phyloP scores from a whole-genome alignment of 2,797 vertebrate species.

The Esox masquinongy region DNA sequence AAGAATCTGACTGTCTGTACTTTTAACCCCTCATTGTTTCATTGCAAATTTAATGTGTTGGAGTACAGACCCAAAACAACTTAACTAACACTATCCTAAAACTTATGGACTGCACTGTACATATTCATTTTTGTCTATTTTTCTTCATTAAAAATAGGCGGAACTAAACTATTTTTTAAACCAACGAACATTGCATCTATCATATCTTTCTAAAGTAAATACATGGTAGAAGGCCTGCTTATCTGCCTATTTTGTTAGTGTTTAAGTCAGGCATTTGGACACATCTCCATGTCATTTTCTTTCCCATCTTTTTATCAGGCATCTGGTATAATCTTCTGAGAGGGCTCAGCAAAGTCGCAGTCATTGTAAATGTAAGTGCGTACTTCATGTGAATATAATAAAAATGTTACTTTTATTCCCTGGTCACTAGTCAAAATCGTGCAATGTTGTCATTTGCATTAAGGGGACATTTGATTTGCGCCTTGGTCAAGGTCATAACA shows the following conservation, averaged over 20 bases:
- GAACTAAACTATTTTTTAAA: neutral
- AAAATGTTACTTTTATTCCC: neutral
- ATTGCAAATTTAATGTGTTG: neutral
- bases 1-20: neutral
- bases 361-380: slow-evolving; percentile 94
- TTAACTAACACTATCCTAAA: too few species aligned
- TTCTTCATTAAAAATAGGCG: too few species aligned
- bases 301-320: slow-evolving; percentile 67
- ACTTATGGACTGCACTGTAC: too few species aligned
- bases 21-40: neutral
- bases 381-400: neutral
- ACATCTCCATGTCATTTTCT: neutral
- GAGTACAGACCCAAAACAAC: too few species aligned
- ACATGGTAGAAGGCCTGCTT: neutral
- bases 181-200: neutral
- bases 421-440: neutral
- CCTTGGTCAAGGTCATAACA: neutral
- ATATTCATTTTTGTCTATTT: too few species aligned
- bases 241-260: neutral
- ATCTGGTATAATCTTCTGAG: slow-evolving; percentile 98
- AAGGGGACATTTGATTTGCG: neutral
- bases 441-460: neutral
- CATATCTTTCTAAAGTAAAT: neutral
- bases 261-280: neutral
- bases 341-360: slow-evolving; percentile 93